These are phyloP conservation scores for Hesperophylax magnus DNA, from an alignment of 1,140 invertebrate genomes.

Conservation along the genomic window DNA sequence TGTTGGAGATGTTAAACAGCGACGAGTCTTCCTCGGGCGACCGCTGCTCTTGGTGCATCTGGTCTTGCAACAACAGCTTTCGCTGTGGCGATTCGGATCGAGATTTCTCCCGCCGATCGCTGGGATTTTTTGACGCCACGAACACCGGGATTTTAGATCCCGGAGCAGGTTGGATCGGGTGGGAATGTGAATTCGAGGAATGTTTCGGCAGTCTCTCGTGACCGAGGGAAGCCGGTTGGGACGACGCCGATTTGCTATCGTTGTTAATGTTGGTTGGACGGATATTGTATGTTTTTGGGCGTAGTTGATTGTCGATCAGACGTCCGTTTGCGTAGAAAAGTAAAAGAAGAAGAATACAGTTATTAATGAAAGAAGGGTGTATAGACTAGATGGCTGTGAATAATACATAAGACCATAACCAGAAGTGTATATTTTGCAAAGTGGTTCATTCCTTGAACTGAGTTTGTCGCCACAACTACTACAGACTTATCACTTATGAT, in stretches of 20 bases:
- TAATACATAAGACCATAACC: slow-evolving; percentile 3
- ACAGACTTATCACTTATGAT: too few relatives aligned
- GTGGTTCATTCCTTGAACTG: neutral
- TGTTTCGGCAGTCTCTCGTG: slow-evolving; percentile 67
- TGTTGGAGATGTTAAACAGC: slow-evolving; percentile 70
- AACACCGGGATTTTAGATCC: slow-evolving; percentile 66
- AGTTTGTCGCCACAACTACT: too few relatives aligned
- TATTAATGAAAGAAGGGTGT: neutral
- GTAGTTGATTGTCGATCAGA: too few relatives aligned
- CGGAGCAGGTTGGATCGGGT: slow-evolving; percentile 62
- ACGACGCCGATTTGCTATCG: slow-evolving; percentile 50
- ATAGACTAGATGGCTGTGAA: neutral
- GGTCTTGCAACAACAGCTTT: slow-evolving; percentile 63
- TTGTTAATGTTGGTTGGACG: neutral
- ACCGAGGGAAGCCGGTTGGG: slow-evolving; percentile 69
- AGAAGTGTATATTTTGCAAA: neutral
- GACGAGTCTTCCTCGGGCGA: slow-evolving; percentile 71
- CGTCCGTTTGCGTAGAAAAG: too few relatives aligned
- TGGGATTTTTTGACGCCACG: slow-evolving; percentile 63
- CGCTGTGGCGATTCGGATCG: slow-evolving; percentile 64
- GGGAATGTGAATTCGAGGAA: slow-evolving; percentile 66
- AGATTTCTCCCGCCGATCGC: slow-evolving; percentile 62
- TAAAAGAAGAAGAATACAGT: too few relatives aligned
- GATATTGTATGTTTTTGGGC: neutral
- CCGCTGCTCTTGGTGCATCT: slow-evolving; percentile 65